Evolutionary conservation across 2,797 vertebrate species (phyloP).

Genomic region (Micromesistius poutassou): DNA sequence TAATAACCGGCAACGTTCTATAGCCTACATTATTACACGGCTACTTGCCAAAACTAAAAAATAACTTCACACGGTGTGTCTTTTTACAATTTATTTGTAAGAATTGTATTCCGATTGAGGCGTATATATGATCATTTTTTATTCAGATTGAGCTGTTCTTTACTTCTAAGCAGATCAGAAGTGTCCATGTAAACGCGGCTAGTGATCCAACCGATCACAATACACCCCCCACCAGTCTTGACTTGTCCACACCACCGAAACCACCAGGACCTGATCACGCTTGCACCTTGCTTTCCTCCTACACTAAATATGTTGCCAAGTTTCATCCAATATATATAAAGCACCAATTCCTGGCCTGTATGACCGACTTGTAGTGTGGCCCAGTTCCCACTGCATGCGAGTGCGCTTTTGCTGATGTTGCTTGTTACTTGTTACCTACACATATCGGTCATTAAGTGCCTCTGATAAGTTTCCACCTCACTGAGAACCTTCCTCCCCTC

Average conservation of each 20-base stretch:
- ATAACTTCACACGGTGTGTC: too few species aligned
- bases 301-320: background rate
- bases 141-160: too few species aligned
- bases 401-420: background rate
- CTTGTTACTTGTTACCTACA: background rate
- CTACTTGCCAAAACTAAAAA: too few species aligned
- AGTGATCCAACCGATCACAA: background rate
- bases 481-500: background rate
- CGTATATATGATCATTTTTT: too few species aligned
- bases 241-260: conserved; percentile 1
- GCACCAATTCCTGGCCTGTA: background rate
- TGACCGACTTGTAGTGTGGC: background rate
- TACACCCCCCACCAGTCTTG: background rate
- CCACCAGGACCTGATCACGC: background rate
- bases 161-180: too few species aligned
- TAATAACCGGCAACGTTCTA: too few species aligned
- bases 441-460: background rate
- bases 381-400: background rate
- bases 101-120: too few species aligned
- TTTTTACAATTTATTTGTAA: too few species aligned
- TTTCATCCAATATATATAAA: background rate
- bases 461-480: background rate
- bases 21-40: too few species aligned
- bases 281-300: too few species aligned
- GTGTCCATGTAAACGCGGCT: too few species aligned